Evolutionary conservation across 2,888 invertebrate genomes (phyloP).

Genomic region (Drosophila sordidula): DNA sequence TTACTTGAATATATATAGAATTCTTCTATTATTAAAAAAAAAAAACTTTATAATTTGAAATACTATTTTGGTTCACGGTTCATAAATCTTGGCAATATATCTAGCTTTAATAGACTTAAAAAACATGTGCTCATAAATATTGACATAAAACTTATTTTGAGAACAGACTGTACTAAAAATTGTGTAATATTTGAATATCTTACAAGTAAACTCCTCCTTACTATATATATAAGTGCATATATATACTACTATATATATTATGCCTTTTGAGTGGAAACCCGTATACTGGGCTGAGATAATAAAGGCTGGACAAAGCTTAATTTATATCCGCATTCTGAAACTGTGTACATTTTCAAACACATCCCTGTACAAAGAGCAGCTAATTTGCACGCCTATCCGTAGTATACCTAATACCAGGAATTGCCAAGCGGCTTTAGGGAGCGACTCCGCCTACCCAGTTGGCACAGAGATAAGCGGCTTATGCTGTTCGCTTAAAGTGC

Average conservation of each 20-base stretch:
- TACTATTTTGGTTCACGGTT: not conserved
- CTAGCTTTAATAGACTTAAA: no score
- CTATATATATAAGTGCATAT: not conserved
- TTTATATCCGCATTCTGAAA: conserved; percentile 6
- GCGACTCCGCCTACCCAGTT: not conserved
- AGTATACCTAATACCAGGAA: conserved; percentile 25
- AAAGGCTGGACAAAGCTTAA: conserved; percentile 16
- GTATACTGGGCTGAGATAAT: conserved; percentile 10
- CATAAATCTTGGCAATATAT: not conserved
- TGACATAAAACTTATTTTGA: not conserved
- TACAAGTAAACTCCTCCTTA: not conserved
- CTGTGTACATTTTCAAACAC: conserved; percentile 20
- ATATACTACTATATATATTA: no score
- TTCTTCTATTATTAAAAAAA: not conserved
- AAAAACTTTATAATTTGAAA: not conserved
- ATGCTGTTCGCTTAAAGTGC: conserved; percentile 45
- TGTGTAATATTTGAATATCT: not conserved
- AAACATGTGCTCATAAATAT: no score
- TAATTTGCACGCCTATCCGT: conserved; percentile 39
- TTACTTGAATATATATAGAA: conserved; percentile 18
- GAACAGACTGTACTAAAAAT: not conserved
- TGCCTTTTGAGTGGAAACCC: conserved; percentile 9
- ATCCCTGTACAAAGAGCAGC: conserved; percentile 18
- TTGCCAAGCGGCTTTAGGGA: conserved; percentile 33
- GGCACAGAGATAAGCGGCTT: conserved; percentile 48